Evolutionary conservation across 2,888 invertebrate genomes (phyloP).

Genomic region (Macropis europaea): DNA sequence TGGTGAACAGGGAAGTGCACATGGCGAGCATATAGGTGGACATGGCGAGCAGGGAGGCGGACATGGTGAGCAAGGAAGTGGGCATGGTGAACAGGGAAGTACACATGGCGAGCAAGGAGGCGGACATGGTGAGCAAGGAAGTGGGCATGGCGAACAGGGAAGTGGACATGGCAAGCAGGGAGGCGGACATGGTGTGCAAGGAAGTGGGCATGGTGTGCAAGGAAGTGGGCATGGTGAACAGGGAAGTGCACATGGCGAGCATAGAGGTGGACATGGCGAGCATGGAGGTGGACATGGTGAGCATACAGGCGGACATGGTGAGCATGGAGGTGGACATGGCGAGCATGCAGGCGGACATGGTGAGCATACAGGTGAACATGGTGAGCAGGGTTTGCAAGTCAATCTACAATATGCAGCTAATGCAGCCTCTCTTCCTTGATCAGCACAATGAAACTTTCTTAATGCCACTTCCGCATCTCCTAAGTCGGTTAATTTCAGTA

Average conservation of each 20-base stretch:
- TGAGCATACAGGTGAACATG: not conserved
- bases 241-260: slow-evolving; percentile 8
- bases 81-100: slow-evolving; percentile 63
- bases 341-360: slow-evolving; percentile 21
- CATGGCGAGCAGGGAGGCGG: not conserved
- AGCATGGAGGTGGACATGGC: not conserved
- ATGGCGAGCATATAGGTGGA: not conserved
- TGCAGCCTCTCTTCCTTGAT: slow-evolving; percentile 69
- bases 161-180: not conserved
- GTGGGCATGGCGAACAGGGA: slow-evolving; percentile 7
- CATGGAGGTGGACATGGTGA: slow-evolving; percentile 19
- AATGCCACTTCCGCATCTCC: slow-evolving; percentile 69
- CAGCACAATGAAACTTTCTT: slow-evolving; percentile 68
- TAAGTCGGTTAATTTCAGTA: slow-evolving; percentile 73
- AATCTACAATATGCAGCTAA: slow-evolving; percentile 72
- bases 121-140: slow-evolving; percentile 25
- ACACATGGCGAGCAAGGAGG: slow-evolving; percentile 61
- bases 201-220: not conserved
- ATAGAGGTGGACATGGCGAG: slow-evolving; percentile 2
- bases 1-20: slow-evolving; percentile 41
- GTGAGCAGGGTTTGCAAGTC: slow-evolving; percentile 6
- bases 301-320: slow-evolving; percentile 2
- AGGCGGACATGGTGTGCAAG: slow-evolving; percentile 4
- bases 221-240: not conserved
- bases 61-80: slow-evolving; percentile 22